phyloP scores from a whole-genome alignment of 2,888 invertebrate genomes.

The Zaprionus obscuricornis region DNA sequence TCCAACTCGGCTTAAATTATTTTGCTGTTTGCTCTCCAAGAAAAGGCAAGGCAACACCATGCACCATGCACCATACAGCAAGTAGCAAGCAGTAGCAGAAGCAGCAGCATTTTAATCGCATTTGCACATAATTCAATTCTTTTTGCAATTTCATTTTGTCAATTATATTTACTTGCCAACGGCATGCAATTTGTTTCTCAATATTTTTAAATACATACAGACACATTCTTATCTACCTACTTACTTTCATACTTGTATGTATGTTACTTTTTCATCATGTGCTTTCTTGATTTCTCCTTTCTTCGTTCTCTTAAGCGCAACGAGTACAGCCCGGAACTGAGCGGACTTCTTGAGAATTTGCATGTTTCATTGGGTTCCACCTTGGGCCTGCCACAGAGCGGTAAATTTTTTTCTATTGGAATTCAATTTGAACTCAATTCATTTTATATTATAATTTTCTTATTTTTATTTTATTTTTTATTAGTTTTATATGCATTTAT shows the following conservation, averaged over 20 bases:
- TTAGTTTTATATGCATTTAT: too few species aligned
- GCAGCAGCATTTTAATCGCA: constrained; percentile 66
- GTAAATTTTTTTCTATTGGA: constrained; percentile 57
- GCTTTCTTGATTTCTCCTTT: too few species aligned
- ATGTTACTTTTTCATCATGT: background rate
- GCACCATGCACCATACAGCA: background rate
- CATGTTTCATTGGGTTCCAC: constrained; percentile 82
- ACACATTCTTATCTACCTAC: too few species aligned
- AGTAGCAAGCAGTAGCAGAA: constrained; percentile 1
- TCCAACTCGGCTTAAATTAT: constrained; percentile 61
- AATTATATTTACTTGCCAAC: constrained; percentile 55
- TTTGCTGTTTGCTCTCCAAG: constrained; percentile 47
- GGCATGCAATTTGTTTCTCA: constrained; percentile 44
- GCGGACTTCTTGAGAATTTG: constrained; percentile 82
- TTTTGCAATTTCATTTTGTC: constrained; percentile 66
- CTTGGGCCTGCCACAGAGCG: constrained; percentile 82
- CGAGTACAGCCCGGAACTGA: constrained; percentile 82
- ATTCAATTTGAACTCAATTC: background rate
- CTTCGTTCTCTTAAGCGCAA: constrained; percentile 70
- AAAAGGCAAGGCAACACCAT: background rate
- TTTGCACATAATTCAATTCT: constrained; percentile 72
- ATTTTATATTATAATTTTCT: too few species aligned
- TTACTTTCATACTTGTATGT: too few species aligned
- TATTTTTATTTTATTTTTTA: too few species aligned
- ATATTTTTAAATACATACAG: constrained; percentile 22